These are phyloP conservation scores for Dolichallabes microphthalmus DNA, from an alignment of 2,113 vertebrate genomes.

Conservation along the genomic window DNA sequence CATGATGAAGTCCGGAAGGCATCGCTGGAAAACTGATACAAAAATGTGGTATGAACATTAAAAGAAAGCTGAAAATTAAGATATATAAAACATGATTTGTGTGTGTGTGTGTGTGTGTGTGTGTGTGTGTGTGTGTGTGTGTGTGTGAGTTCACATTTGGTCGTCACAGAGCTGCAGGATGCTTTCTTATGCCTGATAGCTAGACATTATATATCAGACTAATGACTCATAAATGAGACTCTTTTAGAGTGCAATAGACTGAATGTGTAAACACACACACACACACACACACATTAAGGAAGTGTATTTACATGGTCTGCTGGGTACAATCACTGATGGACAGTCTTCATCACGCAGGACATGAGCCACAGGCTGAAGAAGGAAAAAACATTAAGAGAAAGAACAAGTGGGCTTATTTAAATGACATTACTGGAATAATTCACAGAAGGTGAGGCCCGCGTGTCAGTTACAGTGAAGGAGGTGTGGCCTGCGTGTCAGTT, in stretches of 20 bases:
- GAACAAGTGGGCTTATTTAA: not conserved
- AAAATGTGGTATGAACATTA: not conserved
- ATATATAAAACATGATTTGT: not conserved
- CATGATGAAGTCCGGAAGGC: constrained; percentile 84
- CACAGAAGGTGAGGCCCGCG: too few species aligned
- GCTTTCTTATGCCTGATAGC: not conserved
- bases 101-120: not conserved
- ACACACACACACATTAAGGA: not conserved
- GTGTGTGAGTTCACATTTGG: not conserved
- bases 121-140: constrained; percentile 6
- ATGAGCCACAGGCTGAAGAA: constrained; percentile 76
- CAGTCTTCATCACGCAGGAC: constrained; percentile 85
- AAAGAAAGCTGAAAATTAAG: not conserved
- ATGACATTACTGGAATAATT: too few species aligned
- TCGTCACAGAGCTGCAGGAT: not conserved
- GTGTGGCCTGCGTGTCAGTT: not conserved
- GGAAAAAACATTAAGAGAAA: constrained; percentile 25
- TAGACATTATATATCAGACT: not conserved
- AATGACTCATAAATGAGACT: not conserved
- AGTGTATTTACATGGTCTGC: constrained; percentile 81
- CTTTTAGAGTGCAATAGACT: not conserved
- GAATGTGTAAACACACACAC: not conserved
- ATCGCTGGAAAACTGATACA: constrained; percentile 80
- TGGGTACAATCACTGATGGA: constrained; percentile 85
- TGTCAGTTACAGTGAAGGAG: not conserved